Base-by-base conservation (phyloP, 1,140 invertebrate species). In the Andricus grossulariae region DNA sequence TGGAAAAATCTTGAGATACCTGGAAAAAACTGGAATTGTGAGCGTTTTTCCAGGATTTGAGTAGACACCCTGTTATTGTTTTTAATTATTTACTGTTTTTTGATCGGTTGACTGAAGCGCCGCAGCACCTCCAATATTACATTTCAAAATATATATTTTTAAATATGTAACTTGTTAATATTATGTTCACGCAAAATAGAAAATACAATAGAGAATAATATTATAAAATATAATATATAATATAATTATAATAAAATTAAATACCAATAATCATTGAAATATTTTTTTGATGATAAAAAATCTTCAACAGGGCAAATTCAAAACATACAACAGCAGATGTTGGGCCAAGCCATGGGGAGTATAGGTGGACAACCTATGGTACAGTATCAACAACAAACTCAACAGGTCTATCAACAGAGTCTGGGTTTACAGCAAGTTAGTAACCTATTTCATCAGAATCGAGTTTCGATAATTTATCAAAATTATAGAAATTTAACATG, bases 361-460 rank as follows among this genome's bases (percentile, higher is more conserved):
- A 92, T 94, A 72, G 92, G 92, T 39, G 91, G 91, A 13, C 90
- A 93, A 80, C 92, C 90, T 21, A 93, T 93, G 90, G 92, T 93
- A 51, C 93, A 93, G 71, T 93, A 93, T 83, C 93, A 93, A 80
- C 93, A 93, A 77, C 90, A 91, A 76, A 91, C 91, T 52, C 93
- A 93, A 78, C 92, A 93, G 86, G 92, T 94, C 15, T 94, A 93
- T 81, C 93, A 93, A 80, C 93, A 92, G 75, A 92, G 92, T 72
- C 86, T 93, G 78, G 92, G 92, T 11, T 84, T 93, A 66, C 92
- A 93, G 80, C 92, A 93, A 80, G 90, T 91, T 32, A 79, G 82
- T 80, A 74, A 8, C 72, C 39, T 45, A 78, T 52, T 66, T 16
- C 50, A n/a, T 66, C 50, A 11, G 21, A 39, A 21, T 75, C 60